phyloP scores from a whole-genome alignment of 2,888 invertebrate species.

The Melinaea menophilus region DNA sequence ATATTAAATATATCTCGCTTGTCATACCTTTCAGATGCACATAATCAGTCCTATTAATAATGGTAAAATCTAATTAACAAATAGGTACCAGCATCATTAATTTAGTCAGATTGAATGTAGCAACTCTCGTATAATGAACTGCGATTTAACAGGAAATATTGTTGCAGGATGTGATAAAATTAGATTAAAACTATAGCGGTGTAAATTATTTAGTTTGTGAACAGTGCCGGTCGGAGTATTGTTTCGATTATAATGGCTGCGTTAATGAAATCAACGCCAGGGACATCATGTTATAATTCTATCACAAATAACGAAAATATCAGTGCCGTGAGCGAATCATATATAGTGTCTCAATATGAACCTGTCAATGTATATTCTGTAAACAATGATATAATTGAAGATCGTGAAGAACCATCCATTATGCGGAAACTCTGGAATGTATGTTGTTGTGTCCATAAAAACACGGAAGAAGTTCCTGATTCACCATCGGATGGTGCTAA shows the following conservation, averaged over 20 bases:
- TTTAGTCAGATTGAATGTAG: conserved; percentile 36
- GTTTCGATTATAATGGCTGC: conserved; percentile 45
- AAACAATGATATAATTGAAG: conserved; percentile 32
- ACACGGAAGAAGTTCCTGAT: conserved; percentile 39
- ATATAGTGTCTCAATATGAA: conserved; percentile 37
- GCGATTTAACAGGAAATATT: conserved; percentile 62
- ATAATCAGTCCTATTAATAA: conserved; percentile 17
- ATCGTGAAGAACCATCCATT: conserved; percentile 38
- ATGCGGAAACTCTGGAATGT: conserved; percentile 40
- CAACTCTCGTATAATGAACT: conserved; percentile 44
- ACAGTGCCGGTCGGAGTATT: conserved; percentile 38
- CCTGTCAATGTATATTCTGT: conserved; percentile 55
- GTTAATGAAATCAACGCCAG: conserved; percentile 43
- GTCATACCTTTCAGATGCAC: neutral
- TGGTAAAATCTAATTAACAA: conserved; percentile 35
- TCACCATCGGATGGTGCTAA: conserved; percentile 48
- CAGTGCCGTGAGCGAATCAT: conserved; percentile 13
- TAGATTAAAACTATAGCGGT: conserved; percentile 56
- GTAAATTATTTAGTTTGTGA: conserved; percentile 41
- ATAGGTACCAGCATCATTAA: conserved; percentile 37
- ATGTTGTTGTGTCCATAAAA: conserved; percentile 43
- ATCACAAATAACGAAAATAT: conserved; percentile 48
- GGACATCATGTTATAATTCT: conserved; percentile 47
- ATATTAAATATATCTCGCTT: too few species aligned
- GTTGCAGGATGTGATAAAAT: conserved; percentile 66